These are phyloP conservation scores for Amyelois transitella DNA, from an alignment of 1,140 invertebrate species.

Conservation along the genomic window DNA sequence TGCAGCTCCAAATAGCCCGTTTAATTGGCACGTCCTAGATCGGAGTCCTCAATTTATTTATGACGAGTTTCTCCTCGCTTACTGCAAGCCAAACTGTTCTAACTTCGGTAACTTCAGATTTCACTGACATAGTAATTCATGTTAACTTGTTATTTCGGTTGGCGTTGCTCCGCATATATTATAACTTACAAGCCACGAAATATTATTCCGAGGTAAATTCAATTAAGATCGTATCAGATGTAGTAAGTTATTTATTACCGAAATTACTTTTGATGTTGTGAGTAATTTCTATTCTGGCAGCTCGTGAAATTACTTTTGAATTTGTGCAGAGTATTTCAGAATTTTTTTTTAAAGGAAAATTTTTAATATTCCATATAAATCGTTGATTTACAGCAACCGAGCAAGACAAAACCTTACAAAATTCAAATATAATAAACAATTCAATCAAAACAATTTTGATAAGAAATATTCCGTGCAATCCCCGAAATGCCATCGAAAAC, in stretches of 20 bases:
- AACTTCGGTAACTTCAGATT: not conserved
- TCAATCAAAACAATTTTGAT: too few relatives aligned
- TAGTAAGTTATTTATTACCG: not conserved
- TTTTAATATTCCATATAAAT: too few relatives aligned
- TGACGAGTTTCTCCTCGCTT: not conserved
- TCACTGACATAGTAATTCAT: not conserved
- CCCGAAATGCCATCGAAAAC: too few relatives aligned
- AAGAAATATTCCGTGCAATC: too few relatives aligned
- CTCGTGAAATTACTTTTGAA: not conserved
- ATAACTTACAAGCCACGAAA: not conserved
- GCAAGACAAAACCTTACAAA: too few relatives aligned
- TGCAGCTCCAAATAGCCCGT: not conserved
- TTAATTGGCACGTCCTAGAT: conserved; percentile 4
- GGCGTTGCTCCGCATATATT: not conserved
- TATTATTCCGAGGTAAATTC: not conserved
- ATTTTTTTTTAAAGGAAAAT: too few relatives aligned
- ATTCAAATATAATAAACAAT: too few relatives aligned
- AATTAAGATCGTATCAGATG: not conserved
- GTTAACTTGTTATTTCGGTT: conserved; percentile 1
- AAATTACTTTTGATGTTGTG: not conserved
- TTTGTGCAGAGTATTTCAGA: not conserved
- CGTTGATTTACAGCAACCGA: too few relatives aligned
- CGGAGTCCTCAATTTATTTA: conserved; percentile 1
- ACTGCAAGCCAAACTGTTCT: conserved; percentile 1
- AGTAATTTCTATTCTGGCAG: not conserved